Base-by-base conservation (phyloP, 2,888 invertebrate species). In the Apamea epomidion region DNA sequence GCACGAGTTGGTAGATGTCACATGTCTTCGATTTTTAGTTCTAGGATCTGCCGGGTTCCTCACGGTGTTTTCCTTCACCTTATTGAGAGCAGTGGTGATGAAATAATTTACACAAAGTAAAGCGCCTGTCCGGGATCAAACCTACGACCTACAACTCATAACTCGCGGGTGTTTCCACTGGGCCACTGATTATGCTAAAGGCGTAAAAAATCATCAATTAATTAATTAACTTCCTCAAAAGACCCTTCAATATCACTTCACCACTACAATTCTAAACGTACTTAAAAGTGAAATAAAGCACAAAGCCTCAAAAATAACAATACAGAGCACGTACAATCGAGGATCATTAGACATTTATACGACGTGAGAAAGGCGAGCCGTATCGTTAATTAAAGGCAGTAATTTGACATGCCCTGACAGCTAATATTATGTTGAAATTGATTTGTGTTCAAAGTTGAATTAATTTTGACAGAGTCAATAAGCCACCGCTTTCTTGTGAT, bases 401-500 rank as follows among this genome's bases (percentile, higher is more conserved):
- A 96, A 96, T 96, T 96, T 96, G 97, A 97, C 96, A 93, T 93
- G 93, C 93, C 84, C 93, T 94, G 97, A 97, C 97, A 97, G 96
- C 95, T 96, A 95, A 96, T 96, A 94, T 95, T 94, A 94, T 93
- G 91, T 95, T 93, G 93, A 95, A 97, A 97, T 97, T 97, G 96
- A 97, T 97, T 97, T 97, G 96, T 96, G 96, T 96, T 97, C 95
- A 94, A 95, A 95, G 94, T 95, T 95, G 95, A 96, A 96, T 96
- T 95, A 94, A 96, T 96, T 96, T 95, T 96, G 96, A 96, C 96
- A 96, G 95, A 96, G 93, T 95, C 96, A 96, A 97, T 97, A 96
- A 96, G 96, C 96, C 96, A 96, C 96, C 93, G 94, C 94, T 93
- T 93, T 94, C 92, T 91, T 91, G 86, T 89, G 72, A 70, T 77